These are phyloP conservation scores for Antheraea mylitta DNA, from an alignment of 1,140 invertebrate genomes.

Conservation along the genomic window DNA sequence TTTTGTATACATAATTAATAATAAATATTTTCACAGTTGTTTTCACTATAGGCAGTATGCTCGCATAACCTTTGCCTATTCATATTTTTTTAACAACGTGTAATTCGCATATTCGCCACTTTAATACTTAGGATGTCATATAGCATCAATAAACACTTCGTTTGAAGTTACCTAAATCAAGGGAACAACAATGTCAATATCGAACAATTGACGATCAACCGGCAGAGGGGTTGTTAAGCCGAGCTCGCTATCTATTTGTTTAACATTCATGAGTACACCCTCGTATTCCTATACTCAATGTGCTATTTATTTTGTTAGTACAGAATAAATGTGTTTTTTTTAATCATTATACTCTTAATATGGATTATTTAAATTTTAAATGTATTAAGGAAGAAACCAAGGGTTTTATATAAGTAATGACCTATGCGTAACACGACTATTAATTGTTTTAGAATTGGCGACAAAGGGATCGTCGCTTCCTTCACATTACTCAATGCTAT, in stretches of 20 bases:
- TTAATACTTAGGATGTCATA: neutral
- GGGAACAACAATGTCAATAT: slow-evolving; percentile 20
- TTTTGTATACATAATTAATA: no score
- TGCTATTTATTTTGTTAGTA: neutral
- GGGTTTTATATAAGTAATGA: no score
- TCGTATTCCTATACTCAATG: neutral
- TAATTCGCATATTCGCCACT: neutral
- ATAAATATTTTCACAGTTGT: no score
- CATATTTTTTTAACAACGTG: neutral
- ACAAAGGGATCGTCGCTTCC: no score
- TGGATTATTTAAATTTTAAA: no score
- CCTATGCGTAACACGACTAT: no score
- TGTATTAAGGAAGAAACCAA: no score
- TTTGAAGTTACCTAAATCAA: neutral
- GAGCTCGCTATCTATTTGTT: slow-evolving; percentile 33
- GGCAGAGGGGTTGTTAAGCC: slow-evolving; percentile 25
- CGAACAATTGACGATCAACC: slow-evolving; percentile 22
- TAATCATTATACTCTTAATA: no score
- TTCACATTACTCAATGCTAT: no score
- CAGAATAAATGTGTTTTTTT: neutral
- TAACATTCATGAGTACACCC: slow-evolving; percentile 35
- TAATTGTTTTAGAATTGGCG: no score
- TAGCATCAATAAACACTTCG: slow-evolving; percentile 10
- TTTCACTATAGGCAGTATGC: neutral
- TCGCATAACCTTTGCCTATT: neutral